Evolutionary conservation across 2,113 vertebrate genomes (phyloP), one percentile per base, ranked within the genome.

Genomic region (Pogona vitticeps): DNA sequence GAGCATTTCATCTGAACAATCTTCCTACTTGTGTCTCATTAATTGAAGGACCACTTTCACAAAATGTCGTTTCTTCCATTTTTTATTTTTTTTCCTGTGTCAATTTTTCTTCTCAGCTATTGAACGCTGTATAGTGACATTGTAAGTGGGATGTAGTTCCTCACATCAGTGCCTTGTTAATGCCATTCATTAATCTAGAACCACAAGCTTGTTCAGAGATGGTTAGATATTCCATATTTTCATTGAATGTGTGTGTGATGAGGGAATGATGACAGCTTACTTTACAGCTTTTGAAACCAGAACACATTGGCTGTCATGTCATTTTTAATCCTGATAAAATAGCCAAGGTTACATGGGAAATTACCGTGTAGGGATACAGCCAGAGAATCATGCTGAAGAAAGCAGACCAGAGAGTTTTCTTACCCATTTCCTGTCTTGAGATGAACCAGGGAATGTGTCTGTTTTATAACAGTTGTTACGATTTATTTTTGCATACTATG

Each of bases 131-230:
- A 77, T 88, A 92, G 70, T 95, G 92, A 93, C 92, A 94, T 90
- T 95, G 92, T 93, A 95, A 95, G 94, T 88, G 86, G 95, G 93
- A 88, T 95, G 93, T 94, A 92, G 91, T 95, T 95, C 92, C 71
- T 94, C 94, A 96, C 94, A 91, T 94, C 94, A 90, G 82, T 95
- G 94, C 91, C 85, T 96, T 92, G 92, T 96, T 96, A 96, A 96
- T 96, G 88, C 88, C 72, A 6, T 94, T 92, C 95, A 95, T 96
- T 96, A 96, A 96, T 96, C 95, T 96, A 96, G 95, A 96, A 95
- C 95, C 91, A 89, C 67, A 68, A 94, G 92, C 92, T 96, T 94
- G 72, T 94, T 95, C 95, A 93, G 91, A 94, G 91, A 88, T 91
- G 82, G 91, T 96, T 96, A 96, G 91, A 91, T 91, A 93, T 91